phyloP scores from a whole-genome alignment of 1,140 invertebrate genomes.

The Scaptomyza hsui region DNA sequence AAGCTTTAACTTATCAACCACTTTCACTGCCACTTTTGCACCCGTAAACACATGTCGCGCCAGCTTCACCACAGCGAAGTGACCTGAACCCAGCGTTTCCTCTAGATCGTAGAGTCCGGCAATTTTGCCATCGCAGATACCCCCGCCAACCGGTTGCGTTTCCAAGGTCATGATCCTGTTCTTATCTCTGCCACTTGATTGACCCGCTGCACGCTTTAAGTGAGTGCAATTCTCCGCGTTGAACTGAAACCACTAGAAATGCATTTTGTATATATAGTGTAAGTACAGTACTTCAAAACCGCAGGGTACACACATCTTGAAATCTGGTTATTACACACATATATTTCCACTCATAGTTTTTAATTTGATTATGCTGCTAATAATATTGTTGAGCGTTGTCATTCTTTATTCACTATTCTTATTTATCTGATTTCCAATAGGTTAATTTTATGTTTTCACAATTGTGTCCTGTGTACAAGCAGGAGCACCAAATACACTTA shows the following conservation, averaged over 20 bases:
- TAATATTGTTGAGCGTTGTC: not conserved
- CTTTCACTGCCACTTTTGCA: conserved; percentile 97
- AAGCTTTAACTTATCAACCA: conserved; percentile 99
- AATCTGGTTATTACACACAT: conserved; percentile 11
- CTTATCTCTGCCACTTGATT: conserved; percentile 34
- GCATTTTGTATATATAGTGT: conserved; percentile 12
- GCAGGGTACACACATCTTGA: conserved; percentile 9
- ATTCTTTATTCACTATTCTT: conserved; percentile 10
- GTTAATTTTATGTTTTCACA: conserved; percentile 33
- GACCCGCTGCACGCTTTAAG: conserved; percentile 7
- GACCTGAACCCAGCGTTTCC: conserved; percentile 96
- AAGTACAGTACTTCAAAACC: conserved; percentile 29
- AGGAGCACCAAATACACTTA: conserved; percentile 30
- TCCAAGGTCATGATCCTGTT: conserved; percentile 69
- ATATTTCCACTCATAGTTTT: conserved; percentile 5
- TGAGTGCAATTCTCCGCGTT: conserved; percentile 49
- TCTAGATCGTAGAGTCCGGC: conserved; percentile 98
- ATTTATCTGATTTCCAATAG: conserved; percentile 18
- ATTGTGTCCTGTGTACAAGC: conserved; percentile 29
- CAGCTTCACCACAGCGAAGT: conserved; percentile 99
- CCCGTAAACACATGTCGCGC: conserved; percentile 99
- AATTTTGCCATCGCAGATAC: conserved; percentile 93
- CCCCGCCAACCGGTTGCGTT: conserved; percentile 73
- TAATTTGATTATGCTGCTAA: not conserved
- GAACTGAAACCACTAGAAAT: conserved; percentile 56